Base-by-base conservation (phyloP, 1,140 invertebrate species). In the Mizuhopecten yessoensis region DNA sequence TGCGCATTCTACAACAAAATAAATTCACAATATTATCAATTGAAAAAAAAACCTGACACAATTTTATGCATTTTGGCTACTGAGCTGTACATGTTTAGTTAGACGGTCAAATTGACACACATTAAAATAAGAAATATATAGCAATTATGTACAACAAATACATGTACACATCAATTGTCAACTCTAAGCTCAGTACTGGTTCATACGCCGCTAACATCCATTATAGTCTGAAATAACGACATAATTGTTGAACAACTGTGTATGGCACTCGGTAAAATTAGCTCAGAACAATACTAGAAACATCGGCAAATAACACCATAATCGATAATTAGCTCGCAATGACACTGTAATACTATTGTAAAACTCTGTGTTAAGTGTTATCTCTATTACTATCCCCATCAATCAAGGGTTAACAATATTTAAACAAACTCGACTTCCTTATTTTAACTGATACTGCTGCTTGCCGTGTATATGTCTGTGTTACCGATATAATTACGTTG, bases 1-100 rank as follows among this genome's bases (percentile, higher is more conserved):
- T 94, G 94, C 3, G 94, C 93, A 91, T 95, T 96, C 95, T 96
- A 94, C 3, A 93, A 92, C 34, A 34, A 88, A 75, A 92, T 33
- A 75, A 29, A 89, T n/a, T 34, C 75, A 90, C 2, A 49, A 49
- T 49, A 49, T 20, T 49, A 20, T 49, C 1, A 49, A 49, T 49
- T 49, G n/a, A n/a, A n/a, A 20, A 45, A 45, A 9, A 45, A 45
- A 15, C 17, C 42, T 45, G 42, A n/a, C n/a, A n/a, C n/a, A n/a
- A n/a, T n/a, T n/a, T n/a, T 9, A 17, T 15, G 42, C 17, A 15
- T 15, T 7, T 45, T 45, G 17, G 10, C 17, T 45, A 45, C 17
- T 45, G 42, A 45, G 17, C 42, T 13, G 17, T 45, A 20, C 9
- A 17, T 45, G 1, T 45, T 45, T 45, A 45, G 17, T 20, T n/a